Evolutionary conservation across 2,888 invertebrate genomes (phyloP).

Genomic region (Microdon myrmicae): DNA sequence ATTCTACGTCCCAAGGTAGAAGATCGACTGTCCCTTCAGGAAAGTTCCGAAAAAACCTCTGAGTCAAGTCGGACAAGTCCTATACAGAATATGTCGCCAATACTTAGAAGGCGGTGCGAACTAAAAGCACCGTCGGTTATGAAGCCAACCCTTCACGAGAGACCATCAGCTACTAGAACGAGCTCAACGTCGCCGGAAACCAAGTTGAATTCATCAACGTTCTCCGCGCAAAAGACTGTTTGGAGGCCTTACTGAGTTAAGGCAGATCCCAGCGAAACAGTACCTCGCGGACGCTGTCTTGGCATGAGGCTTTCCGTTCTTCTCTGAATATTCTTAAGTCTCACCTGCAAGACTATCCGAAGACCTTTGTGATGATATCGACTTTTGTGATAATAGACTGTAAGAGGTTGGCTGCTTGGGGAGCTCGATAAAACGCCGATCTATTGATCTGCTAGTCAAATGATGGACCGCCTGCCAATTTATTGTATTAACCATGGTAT

Average conservation of each 20-base stretch:
- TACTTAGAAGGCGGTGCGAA: constrained; percentile 68
- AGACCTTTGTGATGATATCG: too few relatives aligned
- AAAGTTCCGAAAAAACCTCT: constrained; percentile 61
- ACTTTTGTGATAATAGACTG: too few relatives aligned
- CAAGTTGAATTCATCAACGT: constrained; percentile 70
- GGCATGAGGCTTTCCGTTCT: too few relatives aligned
- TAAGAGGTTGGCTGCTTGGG: too few relatives aligned
- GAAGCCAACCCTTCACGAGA: constrained; percentile 67
- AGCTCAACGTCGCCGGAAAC: constrained; percentile 59
- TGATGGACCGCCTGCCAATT: too few relatives aligned
- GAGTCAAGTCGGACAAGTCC: constrained; percentile 62
- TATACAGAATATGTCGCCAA: constrained; percentile 70
- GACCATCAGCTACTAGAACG: constrained; percentile 55
- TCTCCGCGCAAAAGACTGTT: constrained; percentile 74
- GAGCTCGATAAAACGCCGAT: too few relatives aligned
- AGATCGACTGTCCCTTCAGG: constrained; percentile 59
- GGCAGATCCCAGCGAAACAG: background rate
- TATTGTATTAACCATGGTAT: too few relatives aligned
- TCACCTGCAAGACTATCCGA: too few relatives aligned
- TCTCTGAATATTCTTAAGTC: too few relatives aligned
- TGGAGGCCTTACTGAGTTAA: constrained; percentile 76
- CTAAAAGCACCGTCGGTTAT: constrained; percentile 73
- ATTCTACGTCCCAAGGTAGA: constrained; percentile 67
- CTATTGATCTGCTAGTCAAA: too few relatives aligned
- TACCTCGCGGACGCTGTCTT: constrained; percentile 21